Base-by-base conservation (phyloP, 2,888 invertebrate species). In the Strigamia transsilvanica region DNA sequence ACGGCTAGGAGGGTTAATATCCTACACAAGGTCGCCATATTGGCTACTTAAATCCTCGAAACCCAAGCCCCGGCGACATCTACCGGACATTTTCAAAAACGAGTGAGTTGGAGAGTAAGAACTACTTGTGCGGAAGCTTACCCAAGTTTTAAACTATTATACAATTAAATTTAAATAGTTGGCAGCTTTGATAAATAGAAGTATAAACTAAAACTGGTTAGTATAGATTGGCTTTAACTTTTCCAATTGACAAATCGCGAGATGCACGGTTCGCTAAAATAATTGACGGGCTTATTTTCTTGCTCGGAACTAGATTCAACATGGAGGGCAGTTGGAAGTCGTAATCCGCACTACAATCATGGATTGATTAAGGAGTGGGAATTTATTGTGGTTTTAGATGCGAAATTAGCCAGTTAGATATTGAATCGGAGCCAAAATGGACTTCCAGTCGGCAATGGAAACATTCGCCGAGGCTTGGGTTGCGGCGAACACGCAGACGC, bases 381-480 rank as follows among this genome's bases (percentile, higher is more conserved):
- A 81, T 81, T 81, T 81, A 81, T 81, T 82, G 82, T 82, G 82
- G 78, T 42, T 82, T 78, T 82, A 79, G 82, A 82, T 27, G 82
- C 82, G 79, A 61, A 80, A 80, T 80, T 61, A 82, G 82, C 79
- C 82, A 79, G 82, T 82, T 80, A 82, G 79, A 56, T 82, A 80
- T 82, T 61, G 79, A 82, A 82, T 79, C 82, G 79, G 79, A 82
- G 61, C 79, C 80, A 82, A 82, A 82, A 97, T 97, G 97, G 97
- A 97, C 94, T 96, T 97, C 92, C 96, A 96, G 91, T 96, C 96
- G 92, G 97, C 97, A 86, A 96, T 97, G 97, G 97, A 97, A 91
- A 97, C 97, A 86, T 97, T 97, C 89, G 97, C 97, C 85, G 97
- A 97, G 91, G 97, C 97, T 86, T 97, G 97, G 97, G 96, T 96